A percentile compares a stretch with the other conserved stretches of the same genome.
Conservation (phyloP, 1,140 invertebrate species). For the Sipha flava region DNA sequence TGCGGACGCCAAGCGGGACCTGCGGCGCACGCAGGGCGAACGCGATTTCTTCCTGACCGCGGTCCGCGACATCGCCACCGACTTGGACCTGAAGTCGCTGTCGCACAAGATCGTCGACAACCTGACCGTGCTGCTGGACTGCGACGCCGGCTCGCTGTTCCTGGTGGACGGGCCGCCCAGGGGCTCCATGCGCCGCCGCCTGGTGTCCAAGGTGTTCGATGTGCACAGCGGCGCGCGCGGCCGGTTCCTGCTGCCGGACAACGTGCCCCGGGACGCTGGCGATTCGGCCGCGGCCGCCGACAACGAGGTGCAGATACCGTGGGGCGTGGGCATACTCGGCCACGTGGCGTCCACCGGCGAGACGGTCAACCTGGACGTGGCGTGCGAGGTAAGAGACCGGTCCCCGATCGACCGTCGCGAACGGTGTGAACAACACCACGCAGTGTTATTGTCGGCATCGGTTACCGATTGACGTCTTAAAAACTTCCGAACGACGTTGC, state of each 20-base stretch:
- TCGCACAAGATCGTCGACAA: conserved; percentile 47
- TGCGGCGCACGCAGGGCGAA: conserved; percentile 44
- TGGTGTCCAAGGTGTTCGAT: conserved; percentile 47
- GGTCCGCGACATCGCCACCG: conserved; percentile 47
- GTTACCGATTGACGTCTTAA: too few relatives aligned
- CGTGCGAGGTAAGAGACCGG: conserved; percentile 43
- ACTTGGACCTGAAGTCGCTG: conserved; percentile 46
- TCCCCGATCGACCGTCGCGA: too few relatives aligned
- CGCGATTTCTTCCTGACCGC: conserved; percentile 47
- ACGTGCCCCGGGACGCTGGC: background rate
- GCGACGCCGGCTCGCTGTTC: conserved; percentile 47
- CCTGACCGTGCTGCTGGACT: conserved; percentile 45
- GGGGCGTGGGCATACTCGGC: conserved; percentile 55
- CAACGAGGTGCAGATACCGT: conserved; percentile 45
- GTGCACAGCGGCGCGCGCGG: conserved; percentile 42
- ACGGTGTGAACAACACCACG: too few relatives aligned
- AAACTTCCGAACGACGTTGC: too few relatives aligned
- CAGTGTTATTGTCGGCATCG: too few relatives aligned
- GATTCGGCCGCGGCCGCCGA: conserved; percentile 36
- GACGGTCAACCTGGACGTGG: conserved; percentile 47
- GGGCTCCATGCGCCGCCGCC: conserved; percentile 41
- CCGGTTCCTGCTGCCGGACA: conserved; percentile 40
- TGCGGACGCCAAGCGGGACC: conserved; percentile 45
- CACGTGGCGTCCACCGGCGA: conserved; percentile 54
- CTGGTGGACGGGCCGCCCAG: conserved; percentile 44